These are phyloP conservation scores for Lithophane socia DNA, from an alignment of 2,888 invertebrate genomes.

Conservation along the genomic window DNA sequence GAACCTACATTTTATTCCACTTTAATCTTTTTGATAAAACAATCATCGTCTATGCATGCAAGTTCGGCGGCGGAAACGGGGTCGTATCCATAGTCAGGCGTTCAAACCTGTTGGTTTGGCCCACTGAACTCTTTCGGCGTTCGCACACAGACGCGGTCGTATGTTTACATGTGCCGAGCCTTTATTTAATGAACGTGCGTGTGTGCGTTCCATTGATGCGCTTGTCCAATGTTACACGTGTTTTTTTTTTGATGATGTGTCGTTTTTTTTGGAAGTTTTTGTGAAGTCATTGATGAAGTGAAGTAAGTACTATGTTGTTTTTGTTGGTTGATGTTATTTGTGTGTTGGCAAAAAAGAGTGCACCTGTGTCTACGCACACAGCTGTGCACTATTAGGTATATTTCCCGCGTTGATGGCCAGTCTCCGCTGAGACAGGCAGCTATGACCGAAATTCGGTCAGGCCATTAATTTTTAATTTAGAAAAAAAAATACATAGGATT, in stretches of 20 bases:
- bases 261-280: background rate
- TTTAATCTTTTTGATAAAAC: conserved; percentile 17
- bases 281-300: background rate
- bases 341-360: background rate
- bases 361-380: background rate
- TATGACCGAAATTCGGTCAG: background rate
- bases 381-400: background rate
- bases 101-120: conserved; percentile 77
- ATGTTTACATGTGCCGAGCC: conserved; percentile 59
- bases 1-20: background rate
- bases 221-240: conserved; percentile 65
- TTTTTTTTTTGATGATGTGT: conserved; percentile 10
- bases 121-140: conserved; percentile 76
- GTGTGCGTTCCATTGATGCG: conserved; percentile 69
- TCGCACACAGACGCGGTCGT: conserved; percentile 53
- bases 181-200: conserved; percentile 70
- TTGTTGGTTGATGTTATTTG: background rate
- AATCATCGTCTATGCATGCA: conserved; percentile 32
- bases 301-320: background rate
- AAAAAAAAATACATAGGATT: background rate
- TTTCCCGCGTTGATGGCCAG: background rate
- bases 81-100: conserved; percentile 64
- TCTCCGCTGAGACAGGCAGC: background rate
- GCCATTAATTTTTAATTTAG: rapidly evolving
- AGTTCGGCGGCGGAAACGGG: conserved; percentile 64